Evolutionary conservation across 92 coral and sea anemone species (phyloP).

Genomic region (Meandrina meandrites): DNA sequence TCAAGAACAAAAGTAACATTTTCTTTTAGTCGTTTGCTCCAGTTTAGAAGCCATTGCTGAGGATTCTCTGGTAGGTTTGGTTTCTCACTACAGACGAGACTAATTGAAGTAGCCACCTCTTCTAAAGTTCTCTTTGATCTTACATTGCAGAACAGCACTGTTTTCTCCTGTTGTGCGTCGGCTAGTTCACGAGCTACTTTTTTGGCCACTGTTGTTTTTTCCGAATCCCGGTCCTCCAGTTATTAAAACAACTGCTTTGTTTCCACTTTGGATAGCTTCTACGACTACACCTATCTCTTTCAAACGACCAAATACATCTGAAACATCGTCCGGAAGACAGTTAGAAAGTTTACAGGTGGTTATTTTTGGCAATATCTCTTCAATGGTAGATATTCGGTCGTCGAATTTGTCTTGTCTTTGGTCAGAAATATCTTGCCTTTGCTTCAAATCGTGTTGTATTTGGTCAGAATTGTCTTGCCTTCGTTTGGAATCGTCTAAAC

Average conservation of each 20-base stretch:
- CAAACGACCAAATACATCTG: slow-evolving; percentile 38
- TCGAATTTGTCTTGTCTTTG: no score
- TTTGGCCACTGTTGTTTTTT: slow-evolving; percentile 48
- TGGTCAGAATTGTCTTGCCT: no score
- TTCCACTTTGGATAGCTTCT: neutral
- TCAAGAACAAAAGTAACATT: slow-evolving; percentile 39
- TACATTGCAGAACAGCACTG: slow-evolving; percentile 18
- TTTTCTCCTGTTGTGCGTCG: neutral
- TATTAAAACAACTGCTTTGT: slow-evolving; percentile 20
- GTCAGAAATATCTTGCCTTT: no score
- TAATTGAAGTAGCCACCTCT: slow-evolving; percentile 29
- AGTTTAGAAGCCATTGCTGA: slow-evolving; percentile 25
- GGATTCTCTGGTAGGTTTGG: slow-evolving; percentile 6
- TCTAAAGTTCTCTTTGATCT: neutral
- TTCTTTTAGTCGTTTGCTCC: slow-evolving; percentile 25
- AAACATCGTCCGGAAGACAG: slow-evolving; percentile 27
- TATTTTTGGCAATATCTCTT: no score
- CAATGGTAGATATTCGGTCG: no score
- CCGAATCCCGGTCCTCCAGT: slow-evolving; percentile 62
- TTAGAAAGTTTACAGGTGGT: neutral
- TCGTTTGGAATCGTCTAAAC: no score
- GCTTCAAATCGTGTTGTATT: no score
- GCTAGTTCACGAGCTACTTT: slow-evolving; percentile 20
- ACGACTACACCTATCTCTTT: neutral
- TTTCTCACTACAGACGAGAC: neutral